Conservation (phyloP, 2,888 invertebrate genomes). For the Eristalis intricaria region DNA sequence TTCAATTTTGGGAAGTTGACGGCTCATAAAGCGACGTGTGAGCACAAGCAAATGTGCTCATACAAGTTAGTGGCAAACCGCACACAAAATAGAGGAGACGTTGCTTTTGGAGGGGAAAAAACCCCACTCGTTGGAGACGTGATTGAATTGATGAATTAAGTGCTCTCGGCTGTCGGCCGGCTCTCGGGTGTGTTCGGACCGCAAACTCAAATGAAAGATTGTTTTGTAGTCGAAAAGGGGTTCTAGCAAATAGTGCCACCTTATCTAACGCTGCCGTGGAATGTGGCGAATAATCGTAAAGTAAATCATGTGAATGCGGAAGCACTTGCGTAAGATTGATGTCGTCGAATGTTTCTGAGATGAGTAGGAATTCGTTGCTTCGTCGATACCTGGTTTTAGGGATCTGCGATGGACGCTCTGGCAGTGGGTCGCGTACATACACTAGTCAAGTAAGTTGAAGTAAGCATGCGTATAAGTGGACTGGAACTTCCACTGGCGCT, state of each 20-base stretch:
- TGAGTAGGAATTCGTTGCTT: neutral
- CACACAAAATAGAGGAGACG: neutral
- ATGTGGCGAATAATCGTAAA: neutral
- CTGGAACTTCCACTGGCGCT: too few species aligned
- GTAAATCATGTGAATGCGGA: conserved; percentile 14
- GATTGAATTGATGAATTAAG: neutral
- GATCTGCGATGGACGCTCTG: neutral
- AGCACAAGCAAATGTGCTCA: neutral
- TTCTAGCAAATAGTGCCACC: neutral
- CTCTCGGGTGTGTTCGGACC: neutral
- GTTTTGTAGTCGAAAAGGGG: neutral
- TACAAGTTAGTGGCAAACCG: neutral
- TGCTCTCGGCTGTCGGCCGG: neutral
- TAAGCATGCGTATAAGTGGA: too few species aligned
- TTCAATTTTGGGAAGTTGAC: neutral
- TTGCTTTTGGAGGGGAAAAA: neutral
- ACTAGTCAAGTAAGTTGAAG: too few species aligned
- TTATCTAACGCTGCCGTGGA: neutral
- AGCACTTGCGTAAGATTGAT: neutral
- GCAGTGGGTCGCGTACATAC: neutral
- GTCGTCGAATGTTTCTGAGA: neutral
- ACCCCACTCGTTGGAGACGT: neutral
- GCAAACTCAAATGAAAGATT: neutral
- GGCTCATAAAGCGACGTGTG: neutral
- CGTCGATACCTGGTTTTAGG: neutral